A percentile compares a stretch with the other conserved stretches of the same genome.
Evolutionary conservation across 2,888 invertebrate genomes (phyloP).

Genomic region (Pteria penguin): DNA sequence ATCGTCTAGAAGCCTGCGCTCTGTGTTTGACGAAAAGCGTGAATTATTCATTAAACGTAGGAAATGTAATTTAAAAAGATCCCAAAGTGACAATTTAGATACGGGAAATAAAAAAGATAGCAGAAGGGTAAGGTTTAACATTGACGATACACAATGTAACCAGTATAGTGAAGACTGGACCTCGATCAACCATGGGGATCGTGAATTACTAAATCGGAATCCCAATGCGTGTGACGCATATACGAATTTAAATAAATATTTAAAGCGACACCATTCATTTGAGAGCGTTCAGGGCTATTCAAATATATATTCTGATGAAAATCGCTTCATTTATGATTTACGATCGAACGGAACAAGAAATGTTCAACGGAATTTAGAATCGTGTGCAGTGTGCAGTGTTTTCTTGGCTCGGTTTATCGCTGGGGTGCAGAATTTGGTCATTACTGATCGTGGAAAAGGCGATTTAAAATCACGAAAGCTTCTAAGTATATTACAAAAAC

Average conservation of each 20-base stretch:
- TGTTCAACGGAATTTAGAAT: neutral
- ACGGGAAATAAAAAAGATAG: neutral
- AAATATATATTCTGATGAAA: neutral
- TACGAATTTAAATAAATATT: neutral
- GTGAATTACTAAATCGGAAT: neutral
- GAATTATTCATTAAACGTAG: neutral
- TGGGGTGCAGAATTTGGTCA: conserved; percentile 31
- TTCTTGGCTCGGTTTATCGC: conserved; percentile 20
- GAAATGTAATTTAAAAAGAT: neutral
- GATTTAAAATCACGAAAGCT: conserved; percentile 46
- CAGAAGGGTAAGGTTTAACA: neutral
- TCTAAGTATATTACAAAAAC: conserved; percentile 34
- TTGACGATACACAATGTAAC: neutral
- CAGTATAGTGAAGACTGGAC: neutral
- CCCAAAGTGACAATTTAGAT: neutral
- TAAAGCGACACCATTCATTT: neutral
- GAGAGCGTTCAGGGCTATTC: neutral
- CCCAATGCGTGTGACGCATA: neutral
- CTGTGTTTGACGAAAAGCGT: conserved; percentile 6
- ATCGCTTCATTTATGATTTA: neutral
- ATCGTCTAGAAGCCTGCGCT: conserved; percentile 20
- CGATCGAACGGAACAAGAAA: neutral
- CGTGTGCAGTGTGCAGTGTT: conserved; percentile 28
- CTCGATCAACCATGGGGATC: neutral
- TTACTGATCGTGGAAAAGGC: conserved; percentile 33